Evolutionary conservation across 53 echinoderm and acorn worm species (phyloP), one percentile per base, ranked within the genome.

Genomic region (Holothuria scabra): DNA sequence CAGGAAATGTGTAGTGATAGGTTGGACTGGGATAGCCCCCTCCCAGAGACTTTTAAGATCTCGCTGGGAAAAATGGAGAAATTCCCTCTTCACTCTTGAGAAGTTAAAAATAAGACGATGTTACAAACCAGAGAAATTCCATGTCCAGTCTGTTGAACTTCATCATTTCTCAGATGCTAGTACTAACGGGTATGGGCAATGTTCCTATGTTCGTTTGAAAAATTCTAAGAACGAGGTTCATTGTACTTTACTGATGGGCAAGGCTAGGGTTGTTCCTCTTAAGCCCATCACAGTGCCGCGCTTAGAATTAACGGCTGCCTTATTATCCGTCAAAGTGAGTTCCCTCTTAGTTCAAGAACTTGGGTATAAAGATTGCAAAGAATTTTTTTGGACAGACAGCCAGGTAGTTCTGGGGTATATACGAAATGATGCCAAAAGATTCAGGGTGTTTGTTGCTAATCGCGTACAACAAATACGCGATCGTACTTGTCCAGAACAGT

Each of bases 381-480:
- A 86, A 86, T 66, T 85, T 83, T n/a, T 59, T 61, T 88, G 88
- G 88, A 84, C 89, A 18, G 89, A 89, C 58, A 83, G 75, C 44
- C 49, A 71, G 66, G 89, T 89, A 14, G 89, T 85, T 7, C 41
- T 84, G 55, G 84, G 89, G 12, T 89, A 84, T 49, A 81, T 89
- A 12, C 31, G n/a, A 2, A 89, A 84, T 69, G 84, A 84, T 2
- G 46, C 84, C 18, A 65, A 84, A 79, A 55, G 89, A n/a, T 85
- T 84, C 57, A 66, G 85, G 23, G 82, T 81, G 12, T 84, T 89
- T 57, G 84, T 89, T 2, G 89, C 89, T 5, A 89, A 89, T 64
- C 60, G 84, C 35, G 76, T 89, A 20, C 84, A 67, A 46, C 74
- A 74, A 58, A 84, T 84, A 52, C 29, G 89, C n/a, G n/a, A n/a